Conservation (phyloP, 2,888 invertebrate species). For the Andrena praecox region DNA sequence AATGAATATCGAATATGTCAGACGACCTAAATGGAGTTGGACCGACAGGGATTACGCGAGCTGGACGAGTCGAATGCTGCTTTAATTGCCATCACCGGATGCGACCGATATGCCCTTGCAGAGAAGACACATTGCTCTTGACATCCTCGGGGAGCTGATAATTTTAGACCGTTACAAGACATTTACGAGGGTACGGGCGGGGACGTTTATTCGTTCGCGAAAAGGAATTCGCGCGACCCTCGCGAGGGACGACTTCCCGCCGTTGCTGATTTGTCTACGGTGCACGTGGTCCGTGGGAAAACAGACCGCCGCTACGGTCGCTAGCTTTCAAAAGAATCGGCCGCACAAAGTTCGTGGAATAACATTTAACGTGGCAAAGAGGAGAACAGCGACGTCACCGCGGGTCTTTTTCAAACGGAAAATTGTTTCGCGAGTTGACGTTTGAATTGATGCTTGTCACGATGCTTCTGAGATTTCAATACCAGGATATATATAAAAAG, state of each 20-base stretch:
- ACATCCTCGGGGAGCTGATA: slow-evolving; percentile 76
- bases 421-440: neutral
- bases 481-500: neutral
- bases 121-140: slow-evolving; percentile 75
- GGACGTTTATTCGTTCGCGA: slow-evolving; percentile 62
- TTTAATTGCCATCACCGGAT: slow-evolving; percentile 55
- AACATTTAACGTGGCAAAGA: neutral
- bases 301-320: slow-evolving; percentile 20
- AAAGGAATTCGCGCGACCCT: slow-evolving; percentile 55
- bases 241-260: slow-evolving; percentile 54
- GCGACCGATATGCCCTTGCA: slow-evolving; percentile 51
- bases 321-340: slow-evolving; percentile 19
- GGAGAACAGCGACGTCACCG: neutral
- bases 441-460: neutral
- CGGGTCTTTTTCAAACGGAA: neutral
- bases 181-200: slow-evolving; percentile 73
- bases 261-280: slow-evolving; percentile 52
- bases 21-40: neutral
- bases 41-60: neutral
- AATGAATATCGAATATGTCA: neutral
- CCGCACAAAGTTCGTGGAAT: neutral
- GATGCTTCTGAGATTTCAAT: neutral
- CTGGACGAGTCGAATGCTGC: neutral
- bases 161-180: slow-evolving; percentile 80
- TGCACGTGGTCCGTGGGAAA: slow-evolving; percentile 41